Evolutionary conservation across 1,140 invertebrate species (phyloP), one percentile per base, ranked within the genome.

Genomic region (Cepaea nemoralis): DNA sequence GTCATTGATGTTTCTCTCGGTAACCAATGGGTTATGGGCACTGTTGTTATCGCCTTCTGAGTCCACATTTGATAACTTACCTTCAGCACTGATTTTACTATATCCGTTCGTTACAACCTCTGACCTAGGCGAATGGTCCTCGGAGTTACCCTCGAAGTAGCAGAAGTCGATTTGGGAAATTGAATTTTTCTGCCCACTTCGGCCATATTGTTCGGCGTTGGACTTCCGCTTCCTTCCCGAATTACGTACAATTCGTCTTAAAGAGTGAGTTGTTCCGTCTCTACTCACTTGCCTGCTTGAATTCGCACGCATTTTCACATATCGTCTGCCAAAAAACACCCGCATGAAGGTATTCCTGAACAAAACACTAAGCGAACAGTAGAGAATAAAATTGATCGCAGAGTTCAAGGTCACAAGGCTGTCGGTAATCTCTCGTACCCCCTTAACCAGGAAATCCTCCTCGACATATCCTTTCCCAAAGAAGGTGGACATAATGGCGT

Each of bases 371-470:
- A 96, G 93, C 37, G 94, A 94, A 86, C 95, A 95, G 89, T 96
- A 96, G 67, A 96, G 91, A 67, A 96, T 92, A 91, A 96, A 96
- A 91, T 96, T 96, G 14, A 94, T 93, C 24, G 92, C 92, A 2
- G 95, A 94, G 91, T 96, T 95, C 42, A 95, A 90, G n/a, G 94
- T 93, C n/a, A 95, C 90, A 35, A 96, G 89, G 39, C 95, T 93
- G 90, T 96, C 96, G 0, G 94, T 95, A 37, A 96, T 94, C 90
- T 96, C 96, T 1, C 95, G 94, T 10, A 95, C 90, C 22, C 93
- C 93, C 81, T 89, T 89, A 0, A 93, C 87, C 16, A 94, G 83
- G 83, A 84, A 86, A 39, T 82, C 86, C 73, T 91, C 88, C 45
- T 91, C 90, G 27, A 92, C 90, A 77, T 92, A 91, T 14, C 90